Base-by-base conservation (phyloP, 2,888 invertebrate species). In the Notodonta ziczac region DNA sequence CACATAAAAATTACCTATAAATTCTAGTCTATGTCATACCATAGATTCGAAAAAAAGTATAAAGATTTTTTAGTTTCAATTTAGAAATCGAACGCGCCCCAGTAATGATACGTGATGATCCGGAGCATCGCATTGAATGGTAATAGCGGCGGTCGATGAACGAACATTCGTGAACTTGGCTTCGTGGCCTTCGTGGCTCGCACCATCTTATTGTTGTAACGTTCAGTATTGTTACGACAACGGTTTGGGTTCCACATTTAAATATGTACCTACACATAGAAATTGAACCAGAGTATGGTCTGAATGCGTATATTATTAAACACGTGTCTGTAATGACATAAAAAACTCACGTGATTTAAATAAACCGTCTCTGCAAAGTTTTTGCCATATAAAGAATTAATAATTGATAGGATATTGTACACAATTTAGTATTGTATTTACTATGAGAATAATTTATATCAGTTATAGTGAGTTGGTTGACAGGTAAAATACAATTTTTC, bases 91-190 rank as follows among this genome's bases (percentile, higher is more conserved):
- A 69, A 61, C 59, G 70, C 67, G 51, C 58, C 52, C 60, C 72
- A 68, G 77, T 81, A 84, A 82, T 82, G 78, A 82, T 78, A 70
- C 46, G 46, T 40, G 40, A 24, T 24, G 35, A 35, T 9, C 42
- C 72, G 64, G 77, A 70, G 73, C 77, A 82, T 77, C 80, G 85
- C 80, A 85, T 87, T 90, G 87, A 90, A 91, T 90, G 83, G 82
- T 85, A 84, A 86, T 90, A 89, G 51, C 89, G 91, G 91, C 89
- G 91, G 91, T 87, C 90, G 87, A 82, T 87, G 90, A 86, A 88
- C 89, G 90, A 84, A 86, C 86, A 84, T 76, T 83, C 88, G 77
- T 91, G 91, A 92, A 91, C 91, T 91, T 91, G 91, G 78, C 80
- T 77, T 74, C 68, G 73, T 82, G 86, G 88, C 90, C 90, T 90